Evolutionary conservation across 2,113 vertebrate species (phyloP).

Genomic region (Apodemus speciosus): DNA sequence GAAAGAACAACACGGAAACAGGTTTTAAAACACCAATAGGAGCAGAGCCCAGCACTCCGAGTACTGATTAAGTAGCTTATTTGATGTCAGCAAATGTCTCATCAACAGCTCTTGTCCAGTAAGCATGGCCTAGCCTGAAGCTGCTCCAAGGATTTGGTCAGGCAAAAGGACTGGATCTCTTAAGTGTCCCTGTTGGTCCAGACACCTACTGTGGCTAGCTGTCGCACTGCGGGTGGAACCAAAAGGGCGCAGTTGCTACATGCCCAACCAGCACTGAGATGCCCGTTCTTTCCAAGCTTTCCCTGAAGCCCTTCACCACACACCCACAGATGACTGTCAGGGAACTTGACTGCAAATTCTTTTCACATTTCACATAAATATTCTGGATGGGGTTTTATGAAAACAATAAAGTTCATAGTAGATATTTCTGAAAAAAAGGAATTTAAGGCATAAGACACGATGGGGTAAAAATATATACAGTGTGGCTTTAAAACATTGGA

Average conservation of each 20-base stretch:
- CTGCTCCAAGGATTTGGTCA: neutral
- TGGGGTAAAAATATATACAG: neutral
- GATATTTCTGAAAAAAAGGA: neutral
- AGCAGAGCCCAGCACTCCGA: neutral
- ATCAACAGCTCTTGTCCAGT: neutral
- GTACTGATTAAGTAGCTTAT: neutral
- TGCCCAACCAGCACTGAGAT: neutral
- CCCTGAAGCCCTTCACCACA: neutral
- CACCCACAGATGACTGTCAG: neutral
- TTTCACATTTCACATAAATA: neutral
- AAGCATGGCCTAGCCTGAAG: neutral
- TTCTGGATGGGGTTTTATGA: neutral
- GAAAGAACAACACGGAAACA: neutral
- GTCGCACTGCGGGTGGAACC: neutral
- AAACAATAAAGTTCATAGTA: neutral
- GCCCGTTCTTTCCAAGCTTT: neutral
- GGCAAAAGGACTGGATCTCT: neutral
- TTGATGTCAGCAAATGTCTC: neutral
- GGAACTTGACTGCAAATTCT: neutral
- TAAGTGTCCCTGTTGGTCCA: neutral
- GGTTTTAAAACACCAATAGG: conserved; percentile 8
- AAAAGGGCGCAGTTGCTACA: neutral
- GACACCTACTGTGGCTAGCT: neutral
- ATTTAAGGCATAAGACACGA: neutral
- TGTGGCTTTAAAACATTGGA: neutral